Percentiles rank a stretch among this genome's conserved stretches.
These are phyloP conservation scores for Atlantisia rogersi DNA, from an alignment of 2,113 vertebrate genomes.

Conservation along the genomic window DNA sequence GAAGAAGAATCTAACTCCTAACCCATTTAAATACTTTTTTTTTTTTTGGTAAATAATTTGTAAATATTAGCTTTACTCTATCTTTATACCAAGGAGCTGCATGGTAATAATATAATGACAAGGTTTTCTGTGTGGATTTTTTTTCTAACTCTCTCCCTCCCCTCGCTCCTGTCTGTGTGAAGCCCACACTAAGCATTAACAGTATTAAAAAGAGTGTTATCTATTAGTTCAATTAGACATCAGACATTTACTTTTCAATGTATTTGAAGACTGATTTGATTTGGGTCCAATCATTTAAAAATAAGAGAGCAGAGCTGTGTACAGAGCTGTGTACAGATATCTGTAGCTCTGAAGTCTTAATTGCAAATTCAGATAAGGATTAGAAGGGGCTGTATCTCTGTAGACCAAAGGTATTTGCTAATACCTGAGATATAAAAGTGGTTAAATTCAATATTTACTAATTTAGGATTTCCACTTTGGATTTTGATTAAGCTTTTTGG, in stretches of 20 bases:
- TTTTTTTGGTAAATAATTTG: not conserved
- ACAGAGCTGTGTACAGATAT: conserved; percentile 73
- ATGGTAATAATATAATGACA: conserved; percentile 51
- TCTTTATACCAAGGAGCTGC: conserved; percentile 48
- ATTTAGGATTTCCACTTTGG: conserved; percentile 72
- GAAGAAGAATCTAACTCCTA: conserved; percentile 21
- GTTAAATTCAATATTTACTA: conserved; percentile 77
- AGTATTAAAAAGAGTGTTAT: conserved; percentile 71
- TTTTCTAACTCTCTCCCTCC: conserved; percentile 19
- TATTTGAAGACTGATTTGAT: conserved; percentile 81
- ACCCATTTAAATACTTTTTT: not conserved
- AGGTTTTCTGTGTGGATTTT: conserved; percentile 28
- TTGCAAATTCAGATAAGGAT: conserved; percentile 85
- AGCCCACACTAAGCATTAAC: conserved; percentile 52
- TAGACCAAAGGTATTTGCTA: conserved; percentile 82
- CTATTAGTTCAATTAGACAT: conserved; percentile 78
- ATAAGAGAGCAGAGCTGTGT: conserved; percentile 72
- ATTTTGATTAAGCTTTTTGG: conserved; percentile 73
- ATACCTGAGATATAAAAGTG: conserved; percentile 76
- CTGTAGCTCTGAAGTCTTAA: conserved; percentile 83
- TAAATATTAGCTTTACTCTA: conserved; percentile 59
- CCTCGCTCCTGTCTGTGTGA: conserved; percentile 21
- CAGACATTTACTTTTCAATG: conserved; percentile 77
- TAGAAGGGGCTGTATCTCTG: conserved; percentile 78
- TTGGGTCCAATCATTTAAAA: conserved; percentile 76